Evolutionary conservation across 2,888 invertebrate genomes (phyloP).

Genomic region (Sericinus montela): DNA sequence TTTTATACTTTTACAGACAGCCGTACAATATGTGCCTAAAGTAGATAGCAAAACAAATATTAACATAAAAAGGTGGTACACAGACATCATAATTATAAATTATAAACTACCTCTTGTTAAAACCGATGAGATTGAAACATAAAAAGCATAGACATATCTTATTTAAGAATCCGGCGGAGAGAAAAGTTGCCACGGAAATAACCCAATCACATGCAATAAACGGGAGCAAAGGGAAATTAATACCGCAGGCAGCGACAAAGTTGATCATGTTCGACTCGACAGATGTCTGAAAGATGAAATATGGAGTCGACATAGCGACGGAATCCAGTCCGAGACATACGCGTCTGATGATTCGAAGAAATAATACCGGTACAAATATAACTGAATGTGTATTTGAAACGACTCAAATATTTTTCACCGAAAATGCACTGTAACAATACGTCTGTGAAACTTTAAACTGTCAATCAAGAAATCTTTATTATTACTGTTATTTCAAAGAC

Average conservation of each 20-base stretch:
- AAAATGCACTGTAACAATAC: too few relatives aligned
- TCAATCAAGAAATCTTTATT: too few relatives aligned
- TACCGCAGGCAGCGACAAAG: constrained; percentile 60
- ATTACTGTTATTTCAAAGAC: too few relatives aligned
- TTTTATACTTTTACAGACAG: too few relatives aligned
- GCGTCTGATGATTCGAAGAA: constrained; percentile 34
- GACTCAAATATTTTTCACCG: not conserved
- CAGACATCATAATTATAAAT: too few relatives aligned
- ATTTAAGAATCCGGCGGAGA: constrained; percentile 50
- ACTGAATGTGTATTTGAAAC: not conserved
- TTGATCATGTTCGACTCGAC: constrained; percentile 62
- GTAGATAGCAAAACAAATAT: too few relatives aligned
- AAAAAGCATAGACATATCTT: constrained; percentile 35
- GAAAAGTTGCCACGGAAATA: constrained; percentile 61
- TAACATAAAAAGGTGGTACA: too few relatives aligned
- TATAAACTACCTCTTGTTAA: not conserved
- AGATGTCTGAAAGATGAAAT: constrained; percentile 64
- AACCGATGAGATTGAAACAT: constrained; percentile 32
- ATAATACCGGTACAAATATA: constrained; percentile 20
- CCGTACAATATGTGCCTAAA: too few relatives aligned
- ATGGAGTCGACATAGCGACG: constrained; percentile 42
- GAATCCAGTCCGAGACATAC: constrained; percentile 27
- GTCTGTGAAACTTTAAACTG: too few relatives aligned
- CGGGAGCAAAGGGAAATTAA: constrained; percentile 64
- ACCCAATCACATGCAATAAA: constrained; percentile 69